Conservation (phyloP, 2,797 vertebrate genomes). For the Onychomys arenicola region DNA sequence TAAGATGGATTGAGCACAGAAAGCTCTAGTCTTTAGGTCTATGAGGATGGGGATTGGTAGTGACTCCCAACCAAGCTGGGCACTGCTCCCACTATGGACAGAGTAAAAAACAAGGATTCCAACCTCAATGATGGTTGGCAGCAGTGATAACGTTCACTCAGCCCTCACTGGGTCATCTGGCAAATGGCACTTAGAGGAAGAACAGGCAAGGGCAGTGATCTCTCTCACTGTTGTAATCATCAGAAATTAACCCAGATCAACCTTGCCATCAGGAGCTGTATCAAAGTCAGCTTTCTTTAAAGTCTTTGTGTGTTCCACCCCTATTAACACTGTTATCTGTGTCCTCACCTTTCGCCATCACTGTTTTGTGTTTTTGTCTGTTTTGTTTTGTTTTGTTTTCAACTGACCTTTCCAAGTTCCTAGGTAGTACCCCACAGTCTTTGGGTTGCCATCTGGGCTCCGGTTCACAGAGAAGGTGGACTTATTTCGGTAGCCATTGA, state of each 20-base stretch:
- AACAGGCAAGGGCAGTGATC: not conserved
- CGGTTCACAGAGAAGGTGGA: slow-evolving; percentile 93
- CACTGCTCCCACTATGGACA: slow-evolving; percentile 11
- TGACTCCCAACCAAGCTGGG: not conserved
- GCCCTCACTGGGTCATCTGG: not conserved
- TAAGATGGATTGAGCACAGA: slow-evolving; percentile 38
- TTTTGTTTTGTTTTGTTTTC: not conserved
- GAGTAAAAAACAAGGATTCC: slow-evolving; percentile 20
- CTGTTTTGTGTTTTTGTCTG: slow-evolving; percentile 14
- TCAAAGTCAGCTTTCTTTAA: slow-evolving; percentile 12
- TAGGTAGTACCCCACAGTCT: slow-evolving; percentile 92
- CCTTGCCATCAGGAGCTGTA: not conserved
- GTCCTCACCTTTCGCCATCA: not conserved
- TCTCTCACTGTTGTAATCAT: slow-evolving; percentile 19
- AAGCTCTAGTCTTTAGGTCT: slow-evolving; percentile 9
- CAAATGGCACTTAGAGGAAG: slow-evolving; percentile 36
- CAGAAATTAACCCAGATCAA: slow-evolving; percentile 31
- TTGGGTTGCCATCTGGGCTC: slow-evolving; percentile 92
- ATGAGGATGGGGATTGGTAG: not conserved
- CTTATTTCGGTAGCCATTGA: slow-evolving; percentile 92
- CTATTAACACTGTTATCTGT: not conserved
- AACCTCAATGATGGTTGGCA: not conserved
- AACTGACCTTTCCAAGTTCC: slow-evolving; percentile 87
- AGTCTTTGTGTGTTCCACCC: not conserved
- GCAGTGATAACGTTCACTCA: not conserved